Evolutionary conservation across 1,140 invertebrate species (phyloP).

Genomic region (Polyergus mexicanus): DNA sequence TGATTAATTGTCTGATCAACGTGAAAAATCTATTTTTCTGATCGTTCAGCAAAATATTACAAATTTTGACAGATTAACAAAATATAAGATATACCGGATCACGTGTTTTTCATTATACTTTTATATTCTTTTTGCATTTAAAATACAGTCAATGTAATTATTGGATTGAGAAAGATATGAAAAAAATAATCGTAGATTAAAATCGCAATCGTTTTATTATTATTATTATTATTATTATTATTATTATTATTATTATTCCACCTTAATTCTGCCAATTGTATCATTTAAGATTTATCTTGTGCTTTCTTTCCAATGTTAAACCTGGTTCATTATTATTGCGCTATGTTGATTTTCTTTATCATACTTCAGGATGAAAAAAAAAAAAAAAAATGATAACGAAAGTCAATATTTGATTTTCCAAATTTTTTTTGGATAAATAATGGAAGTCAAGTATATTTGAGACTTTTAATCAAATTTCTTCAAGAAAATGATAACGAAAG

Average conservation of each 20-base stretch:
- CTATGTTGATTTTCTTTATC: not conserved
- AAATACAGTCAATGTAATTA: not conserved
- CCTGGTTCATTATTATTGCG: not conserved
- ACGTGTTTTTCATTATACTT: not conserved
- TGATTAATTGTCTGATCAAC: not conserved
- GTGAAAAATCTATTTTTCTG: not conserved
- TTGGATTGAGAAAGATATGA: not conserved
- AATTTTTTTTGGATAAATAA: too few species aligned
- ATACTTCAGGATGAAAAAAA: too few species aligned
- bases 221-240: too few species aligned
- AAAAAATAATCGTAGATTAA: not conserved
- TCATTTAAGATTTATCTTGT: not conserved
- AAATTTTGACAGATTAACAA: not conserved
- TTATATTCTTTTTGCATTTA: not conserved
- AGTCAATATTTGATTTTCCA: too few species aligned
- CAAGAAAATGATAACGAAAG: too few species aligned
- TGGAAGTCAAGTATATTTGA: too few species aligned
- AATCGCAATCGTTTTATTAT: too few species aligned
- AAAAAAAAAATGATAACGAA: too few species aligned
- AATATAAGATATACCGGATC: not conserved
- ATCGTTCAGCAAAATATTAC: too few species aligned
- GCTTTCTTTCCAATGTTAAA: not conserved
- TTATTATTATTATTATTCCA: too few species aligned
- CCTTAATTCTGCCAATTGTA: not conserved
- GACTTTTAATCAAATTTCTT: too few species aligned